Percentiles rank a stretch among this genome's conserved stretches.
Evolutionary conservation across 2,113 vertebrate species (phyloP).

Genomic region (Leptobrachium ailaonicum): DNA sequence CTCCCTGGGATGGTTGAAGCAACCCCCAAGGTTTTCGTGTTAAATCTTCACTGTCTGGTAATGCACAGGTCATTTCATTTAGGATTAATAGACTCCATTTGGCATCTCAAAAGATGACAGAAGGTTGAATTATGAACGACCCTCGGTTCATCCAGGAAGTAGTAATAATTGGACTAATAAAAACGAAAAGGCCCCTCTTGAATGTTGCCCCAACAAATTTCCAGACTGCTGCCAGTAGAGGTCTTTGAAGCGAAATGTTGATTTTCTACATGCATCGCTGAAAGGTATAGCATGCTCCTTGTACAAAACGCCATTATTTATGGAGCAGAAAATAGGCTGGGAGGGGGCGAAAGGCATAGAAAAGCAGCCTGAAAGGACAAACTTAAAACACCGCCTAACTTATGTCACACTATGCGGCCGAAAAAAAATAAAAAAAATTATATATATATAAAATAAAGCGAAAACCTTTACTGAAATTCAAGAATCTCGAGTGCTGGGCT

Average conservation of each 20-base stretch:
- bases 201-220: constrained; percentile 52
- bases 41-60: constrained; percentile 71
- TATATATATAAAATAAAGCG: neutral
- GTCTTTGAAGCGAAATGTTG: constrained; percentile 58
- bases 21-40: constrained; percentile 69
- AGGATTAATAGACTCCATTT: constrained; percentile 74
- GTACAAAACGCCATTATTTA: constrained; percentile 40
- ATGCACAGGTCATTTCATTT: constrained; percentile 76
- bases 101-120: constrained; percentile 75
- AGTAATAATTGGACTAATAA: constrained; percentile 79
- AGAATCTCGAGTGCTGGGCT: no score
- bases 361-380: constrained; percentile 20
- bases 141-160: constrained; percentile 77
- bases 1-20: constrained; percentile 67
- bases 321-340: constrained; percentile 36
- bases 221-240: constrained; percentile 30
- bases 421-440: constrained; percentile 1
- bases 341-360: neutral
- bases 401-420: constrained; percentile 9
- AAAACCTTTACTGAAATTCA: no score
- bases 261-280: constrained; percentile 44
- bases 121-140: constrained; percentile 77
- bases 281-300: constrained; percentile 36
- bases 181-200: constrained; percentile 64
- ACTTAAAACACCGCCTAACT: neutral